Percentiles rank a stretch among this genome's conserved stretches.
These are phyloP conservation scores for Platypus cylindrus DNA, from an alignment of 2,888 invertebrate species.

Conservation along the genomic window DNA sequence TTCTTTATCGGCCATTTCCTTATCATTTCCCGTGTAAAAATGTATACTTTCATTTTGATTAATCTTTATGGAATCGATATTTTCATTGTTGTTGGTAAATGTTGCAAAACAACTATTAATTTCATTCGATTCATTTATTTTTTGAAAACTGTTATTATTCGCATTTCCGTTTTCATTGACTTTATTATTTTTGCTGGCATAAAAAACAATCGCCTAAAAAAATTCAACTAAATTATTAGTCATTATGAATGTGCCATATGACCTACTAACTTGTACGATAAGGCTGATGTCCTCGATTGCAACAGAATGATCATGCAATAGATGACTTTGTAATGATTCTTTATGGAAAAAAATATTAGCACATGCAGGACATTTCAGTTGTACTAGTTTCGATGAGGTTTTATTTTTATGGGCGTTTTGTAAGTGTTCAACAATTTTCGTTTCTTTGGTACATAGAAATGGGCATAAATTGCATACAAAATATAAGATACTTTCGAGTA, in stretches of 20 bases:
- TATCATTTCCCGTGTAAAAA: no score
- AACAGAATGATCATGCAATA: conserved; percentile 57
- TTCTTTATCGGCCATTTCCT: no score
- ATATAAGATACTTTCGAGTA: conserved; percentile 29
- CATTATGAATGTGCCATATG: not conserved
- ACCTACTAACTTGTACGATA: conserved; percentile 36
- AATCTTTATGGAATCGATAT: no score
- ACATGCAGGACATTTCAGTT: conserved; percentile 55
- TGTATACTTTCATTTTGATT: no score
- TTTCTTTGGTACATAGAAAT: conserved; percentile 31
- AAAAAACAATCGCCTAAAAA: conserved; percentile 34
- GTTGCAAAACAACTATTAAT: not conserved
- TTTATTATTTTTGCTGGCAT: conserved; percentile 25
- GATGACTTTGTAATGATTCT: conserved; percentile 49
- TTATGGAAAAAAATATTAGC: conserved; percentile 47
- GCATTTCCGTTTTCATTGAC: conserved; percentile 6
- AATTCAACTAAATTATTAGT: not conserved
- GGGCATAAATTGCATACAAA: conserved; percentile 33
- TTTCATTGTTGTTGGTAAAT: conserved; percentile 12
- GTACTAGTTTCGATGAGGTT: conserved; percentile 38
- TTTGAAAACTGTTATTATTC: no score
- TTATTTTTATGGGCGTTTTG: conserved; percentile 38
- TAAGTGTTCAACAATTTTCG: conserved; percentile 31
- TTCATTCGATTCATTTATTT: no score
- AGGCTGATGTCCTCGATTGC: conserved; percentile 45